phyloP scores from a whole-genome alignment of 2,888 invertebrate species.

The Xanthorhoe designata region DNA sequence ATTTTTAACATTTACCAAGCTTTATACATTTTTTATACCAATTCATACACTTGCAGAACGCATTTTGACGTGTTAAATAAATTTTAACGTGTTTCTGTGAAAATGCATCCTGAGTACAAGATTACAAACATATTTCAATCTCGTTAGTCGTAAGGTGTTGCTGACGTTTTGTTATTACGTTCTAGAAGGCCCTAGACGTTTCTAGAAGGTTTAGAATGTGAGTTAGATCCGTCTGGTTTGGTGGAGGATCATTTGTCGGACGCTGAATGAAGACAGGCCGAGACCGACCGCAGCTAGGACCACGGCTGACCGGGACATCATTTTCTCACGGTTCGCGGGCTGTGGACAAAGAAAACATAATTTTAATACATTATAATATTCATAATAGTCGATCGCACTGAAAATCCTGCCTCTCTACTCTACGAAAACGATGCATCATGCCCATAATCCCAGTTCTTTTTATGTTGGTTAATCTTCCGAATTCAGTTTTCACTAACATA shows the following conservation, averaged over 20 bases:
- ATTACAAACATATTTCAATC: slow-evolving; percentile 44
- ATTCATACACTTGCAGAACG: slow-evolving; percentile 30
- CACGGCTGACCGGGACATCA: slow-evolving; percentile 85
- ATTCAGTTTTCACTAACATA: too few species aligned
- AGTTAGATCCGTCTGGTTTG: slow-evolving; percentile 74
- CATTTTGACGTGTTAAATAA: slow-evolving; percentile 43
- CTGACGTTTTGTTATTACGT: slow-evolving; percentile 28
- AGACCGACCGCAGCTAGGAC: slow-evolving; percentile 85
- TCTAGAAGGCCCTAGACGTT: slow-evolving; percentile 38
- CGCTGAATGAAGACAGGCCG: slow-evolving; percentile 87
- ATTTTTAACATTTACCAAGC: slow-evolving; percentile 57
- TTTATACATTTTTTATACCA: slow-evolving; percentile 61
- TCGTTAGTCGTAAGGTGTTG: slow-evolving; percentile 22
- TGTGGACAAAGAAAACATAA: slow-evolving; percentile 54
- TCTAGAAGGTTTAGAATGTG: slow-evolving; percentile 34
- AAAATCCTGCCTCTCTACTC: too few species aligned
- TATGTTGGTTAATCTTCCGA: too few species aligned
- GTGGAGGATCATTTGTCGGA: slow-evolving; percentile 85
- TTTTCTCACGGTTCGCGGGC: slow-evolving; percentile 83
- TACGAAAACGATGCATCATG: too few species aligned
- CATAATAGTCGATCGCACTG: too few species aligned
- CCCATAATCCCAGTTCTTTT: too few species aligned
- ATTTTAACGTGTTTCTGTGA: slow-evolving; percentile 38
- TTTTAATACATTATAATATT: neutral
- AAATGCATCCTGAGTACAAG: slow-evolving; percentile 39